Conservation (phyloP, 2,888 invertebrate species). For the Drymonia ruficornis region DNA sequence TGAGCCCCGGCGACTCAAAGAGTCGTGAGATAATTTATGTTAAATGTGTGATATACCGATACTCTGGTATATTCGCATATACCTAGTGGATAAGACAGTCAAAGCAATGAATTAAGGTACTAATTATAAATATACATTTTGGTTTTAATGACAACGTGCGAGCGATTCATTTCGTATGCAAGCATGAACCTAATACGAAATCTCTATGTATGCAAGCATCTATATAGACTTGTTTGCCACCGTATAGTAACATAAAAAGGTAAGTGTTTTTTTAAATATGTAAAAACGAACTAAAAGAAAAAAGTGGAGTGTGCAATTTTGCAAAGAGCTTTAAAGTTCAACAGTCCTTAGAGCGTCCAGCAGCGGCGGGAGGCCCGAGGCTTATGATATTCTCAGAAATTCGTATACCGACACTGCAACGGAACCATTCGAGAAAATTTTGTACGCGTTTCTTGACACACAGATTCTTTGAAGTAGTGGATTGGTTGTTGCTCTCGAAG, state of each 20-base stretch:
- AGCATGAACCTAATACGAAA: too few relatives aligned
- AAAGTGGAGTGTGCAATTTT: constrained; percentile 33
- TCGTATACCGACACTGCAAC: constrained; percentile 31
- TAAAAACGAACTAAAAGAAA: constrained; percentile 18
- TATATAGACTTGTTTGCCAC: too few relatives aligned
- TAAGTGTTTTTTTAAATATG: constrained; percentile 1
- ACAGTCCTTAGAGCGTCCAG: constrained; percentile 23
- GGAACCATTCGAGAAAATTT: constrained; percentile 31
- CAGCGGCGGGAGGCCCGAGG: constrained; percentile 27
- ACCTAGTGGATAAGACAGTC: not conserved
- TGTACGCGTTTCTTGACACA: constrained; percentile 27
- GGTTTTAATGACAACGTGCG: too few relatives aligned
- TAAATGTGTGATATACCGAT: constrained; percentile 22
- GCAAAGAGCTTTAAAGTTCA: constrained; percentile 43
- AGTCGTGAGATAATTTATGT: constrained; percentile 41
- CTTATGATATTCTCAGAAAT: constrained; percentile 38
- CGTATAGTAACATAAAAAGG: too few relatives aligned
- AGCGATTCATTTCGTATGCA: too few relatives aligned
- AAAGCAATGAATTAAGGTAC: not conserved
- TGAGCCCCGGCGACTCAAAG: constrained; percentile 37
- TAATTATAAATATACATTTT: not conserved
- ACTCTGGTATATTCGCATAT: not conserved
- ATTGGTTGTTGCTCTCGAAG: constrained; percentile 15
- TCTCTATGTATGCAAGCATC: too few relatives aligned
- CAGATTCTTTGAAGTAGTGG: constrained; percentile 20